phyloP scores from a whole-genome alignment of 2,797 vertebrate genomes.

The Myiothlypis coronata region DNA sequence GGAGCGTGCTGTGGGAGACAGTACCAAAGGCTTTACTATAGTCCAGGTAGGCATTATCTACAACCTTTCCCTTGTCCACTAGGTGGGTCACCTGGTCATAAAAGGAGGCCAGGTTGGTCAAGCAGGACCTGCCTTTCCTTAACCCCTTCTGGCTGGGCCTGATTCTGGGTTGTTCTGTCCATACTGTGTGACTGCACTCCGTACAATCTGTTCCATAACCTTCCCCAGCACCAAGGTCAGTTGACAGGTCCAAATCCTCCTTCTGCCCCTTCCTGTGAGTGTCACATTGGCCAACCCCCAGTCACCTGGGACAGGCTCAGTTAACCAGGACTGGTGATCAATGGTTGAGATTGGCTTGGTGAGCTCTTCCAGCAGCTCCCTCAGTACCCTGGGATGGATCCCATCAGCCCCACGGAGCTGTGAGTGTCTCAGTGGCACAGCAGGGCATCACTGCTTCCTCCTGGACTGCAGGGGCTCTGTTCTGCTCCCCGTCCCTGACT shows the following conservation, averaged over 20 bases:
- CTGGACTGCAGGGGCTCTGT: background rate
- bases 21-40: background rate
- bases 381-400: background rate
- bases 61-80: background rate
- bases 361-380: background rate
- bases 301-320: too few relatives aligned
- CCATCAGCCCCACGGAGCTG: background rate
- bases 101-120: background rate
- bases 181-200: accelerated
- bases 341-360: background rate
- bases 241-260: background rate
- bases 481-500: background rate
- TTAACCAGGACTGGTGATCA: background rate
- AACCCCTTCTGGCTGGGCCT: background rate
- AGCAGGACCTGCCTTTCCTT: background rate
- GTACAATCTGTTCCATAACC: background rate
- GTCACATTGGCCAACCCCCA: background rate
- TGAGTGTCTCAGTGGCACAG: background rate
- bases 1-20: background rate
- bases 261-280: background rate
- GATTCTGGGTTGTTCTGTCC: accelerated
- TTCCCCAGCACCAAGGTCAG: background rate
- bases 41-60: background rate
- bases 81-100: background rate
- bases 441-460: background rate